phyloP scores from a whole-genome alignment of 2,113 vertebrate genomes.

The Dicentrarchus labrax region DNA sequence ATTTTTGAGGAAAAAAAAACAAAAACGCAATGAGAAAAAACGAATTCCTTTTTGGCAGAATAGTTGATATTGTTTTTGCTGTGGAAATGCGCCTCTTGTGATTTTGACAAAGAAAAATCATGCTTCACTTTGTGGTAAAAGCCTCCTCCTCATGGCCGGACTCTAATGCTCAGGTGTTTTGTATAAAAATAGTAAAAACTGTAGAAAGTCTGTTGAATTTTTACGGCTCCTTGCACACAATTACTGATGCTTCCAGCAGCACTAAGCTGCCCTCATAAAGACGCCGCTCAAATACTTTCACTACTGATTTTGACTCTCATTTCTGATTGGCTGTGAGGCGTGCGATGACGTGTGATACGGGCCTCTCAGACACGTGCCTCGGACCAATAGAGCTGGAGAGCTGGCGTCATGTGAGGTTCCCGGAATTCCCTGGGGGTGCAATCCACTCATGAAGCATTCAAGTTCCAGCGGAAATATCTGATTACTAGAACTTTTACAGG shows the following conservation, averaged over 20 bases:
- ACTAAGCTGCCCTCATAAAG: constrained; percentile 75
- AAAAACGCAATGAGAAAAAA: neutral
- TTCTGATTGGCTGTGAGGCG: constrained; percentile 89
- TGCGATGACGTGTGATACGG: constrained; percentile 87
- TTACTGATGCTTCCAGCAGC: constrained; percentile 36
- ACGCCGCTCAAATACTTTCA: constrained; percentile 91
- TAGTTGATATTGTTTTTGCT: constrained; percentile 25
- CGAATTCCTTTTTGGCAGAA: constrained; percentile 8
- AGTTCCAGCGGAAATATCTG: neutral
- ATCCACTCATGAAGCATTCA: constrained; percentile 56
- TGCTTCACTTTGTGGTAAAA: constrained; percentile 60
- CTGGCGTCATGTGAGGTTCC: constrained; percentile 86
- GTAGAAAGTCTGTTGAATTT: neutral
- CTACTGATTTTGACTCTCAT: constrained; percentile 91
- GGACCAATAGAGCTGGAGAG: constrained; percentile 84
- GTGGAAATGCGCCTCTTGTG: constrained; percentile 57
- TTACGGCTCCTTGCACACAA: constrained; percentile 41
- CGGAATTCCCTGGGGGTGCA: constrained; percentile 58
- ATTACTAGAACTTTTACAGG: neutral
- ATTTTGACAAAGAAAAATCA: constrained; percentile 78
- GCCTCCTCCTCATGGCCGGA: constrained; percentile 31
- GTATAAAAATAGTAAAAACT: neutral
- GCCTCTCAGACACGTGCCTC: constrained; percentile 93
- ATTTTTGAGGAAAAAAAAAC: neutral
- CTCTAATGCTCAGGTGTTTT: neutral